A percentile compares a stretch with the other conserved stretches of the same genome.
Evolutionary conservation across 2,797 vertebrate genomes (phyloP).

Genomic region (Hozukius guyotensis): DNA sequence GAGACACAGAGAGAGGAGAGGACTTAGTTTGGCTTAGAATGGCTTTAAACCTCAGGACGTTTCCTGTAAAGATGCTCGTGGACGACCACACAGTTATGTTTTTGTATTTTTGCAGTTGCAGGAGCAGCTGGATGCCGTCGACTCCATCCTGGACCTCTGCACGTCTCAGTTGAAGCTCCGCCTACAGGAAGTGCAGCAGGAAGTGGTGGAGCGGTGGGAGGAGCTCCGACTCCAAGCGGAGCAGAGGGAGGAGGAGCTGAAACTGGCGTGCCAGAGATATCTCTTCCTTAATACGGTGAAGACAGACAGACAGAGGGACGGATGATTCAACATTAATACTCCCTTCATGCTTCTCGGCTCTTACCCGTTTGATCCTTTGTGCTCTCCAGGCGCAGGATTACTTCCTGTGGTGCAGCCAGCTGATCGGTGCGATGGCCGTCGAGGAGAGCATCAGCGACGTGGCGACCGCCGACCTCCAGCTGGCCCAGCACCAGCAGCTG

Average conservation of each 20-base stretch:
- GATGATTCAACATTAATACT: no score
- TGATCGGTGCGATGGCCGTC: conserved; percentile 81
- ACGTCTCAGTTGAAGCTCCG: conserved; percentile 64
- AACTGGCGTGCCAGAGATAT: conserved; percentile 74
- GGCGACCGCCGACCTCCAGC: conserved; percentile 78
- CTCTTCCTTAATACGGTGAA: conserved; percentile 84
- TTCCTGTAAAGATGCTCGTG: background rate
- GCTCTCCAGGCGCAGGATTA: conserved; percentile 85
- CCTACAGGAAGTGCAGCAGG: conserved; percentile 83
- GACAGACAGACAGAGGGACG: background rate
- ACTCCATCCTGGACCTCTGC: conserved; percentile 71
- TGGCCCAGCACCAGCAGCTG: conserved; percentile 86
- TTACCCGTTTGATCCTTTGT: background rate
- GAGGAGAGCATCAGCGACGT: conserved; percentile 85
- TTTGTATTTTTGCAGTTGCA: conserved; percentile 80
- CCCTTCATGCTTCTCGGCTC: background rate
- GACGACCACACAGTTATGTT: background rate
- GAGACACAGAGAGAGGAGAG: background rate
- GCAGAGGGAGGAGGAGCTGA: conserved; percentile 79
- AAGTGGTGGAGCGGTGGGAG: conserved; percentile 86
- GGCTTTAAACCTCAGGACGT: background rate
- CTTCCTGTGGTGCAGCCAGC: conserved; percentile 84
- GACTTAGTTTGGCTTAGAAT: no score
- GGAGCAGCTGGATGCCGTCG: conserved; percentile 82
- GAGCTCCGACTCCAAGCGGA: conserved; percentile 79